Evolutionary conservation across 2,888 invertebrate genomes (phyloP).

Genomic region (Polia nebulosa): DNA sequence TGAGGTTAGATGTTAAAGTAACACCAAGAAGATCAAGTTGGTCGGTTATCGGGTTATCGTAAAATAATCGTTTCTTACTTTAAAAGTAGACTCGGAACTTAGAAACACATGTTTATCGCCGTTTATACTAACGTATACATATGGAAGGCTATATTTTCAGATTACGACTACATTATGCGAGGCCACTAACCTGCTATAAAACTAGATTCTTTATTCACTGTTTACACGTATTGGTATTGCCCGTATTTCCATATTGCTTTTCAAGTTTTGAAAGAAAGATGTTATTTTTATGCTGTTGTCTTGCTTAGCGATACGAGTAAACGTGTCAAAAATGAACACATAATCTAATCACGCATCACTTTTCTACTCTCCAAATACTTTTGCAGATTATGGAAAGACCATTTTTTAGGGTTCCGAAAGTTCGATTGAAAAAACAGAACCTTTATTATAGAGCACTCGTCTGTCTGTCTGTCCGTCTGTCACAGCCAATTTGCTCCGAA

Average conservation of each 20-base stretch:
- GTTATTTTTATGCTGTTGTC: neutral
- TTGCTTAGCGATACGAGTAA: neutral
- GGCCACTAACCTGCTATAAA: slow-evolving; percentile 37
- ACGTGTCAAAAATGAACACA: neutral
- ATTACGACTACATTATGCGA: slow-evolving; percentile 24
- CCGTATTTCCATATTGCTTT: slow-evolving; percentile 29
- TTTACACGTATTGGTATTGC: slow-evolving; percentile 25
- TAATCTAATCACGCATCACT: too few relatives aligned
- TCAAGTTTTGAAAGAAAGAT: neutral
- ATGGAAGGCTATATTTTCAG: slow-evolving; percentile 1
- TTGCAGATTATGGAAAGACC: too few relatives aligned
- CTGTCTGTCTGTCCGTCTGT: too few relatives aligned
- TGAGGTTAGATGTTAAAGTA: too few relatives aligned
- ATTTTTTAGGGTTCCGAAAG: too few relatives aligned
- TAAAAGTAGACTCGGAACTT: neutral
- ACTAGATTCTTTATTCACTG: slow-evolving; percentile 27
- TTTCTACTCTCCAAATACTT: too few relatives aligned
- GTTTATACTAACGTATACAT: neutral
- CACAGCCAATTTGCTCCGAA: too few relatives aligned
- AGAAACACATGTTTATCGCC: slow-evolving; percentile 24
- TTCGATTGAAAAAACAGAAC: too few relatives aligned
- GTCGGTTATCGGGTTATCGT: too few relatives aligned
- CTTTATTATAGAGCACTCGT: too few relatives aligned
- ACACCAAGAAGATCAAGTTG: too few relatives aligned
- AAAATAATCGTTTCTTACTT: too few relatives aligned